A percentile compares a stretch with the other conserved stretches of the same genome.
phyloP scores from a whole-genome alignment of 2,888 invertebrate species.

The Nomada ferruginata region DNA sequence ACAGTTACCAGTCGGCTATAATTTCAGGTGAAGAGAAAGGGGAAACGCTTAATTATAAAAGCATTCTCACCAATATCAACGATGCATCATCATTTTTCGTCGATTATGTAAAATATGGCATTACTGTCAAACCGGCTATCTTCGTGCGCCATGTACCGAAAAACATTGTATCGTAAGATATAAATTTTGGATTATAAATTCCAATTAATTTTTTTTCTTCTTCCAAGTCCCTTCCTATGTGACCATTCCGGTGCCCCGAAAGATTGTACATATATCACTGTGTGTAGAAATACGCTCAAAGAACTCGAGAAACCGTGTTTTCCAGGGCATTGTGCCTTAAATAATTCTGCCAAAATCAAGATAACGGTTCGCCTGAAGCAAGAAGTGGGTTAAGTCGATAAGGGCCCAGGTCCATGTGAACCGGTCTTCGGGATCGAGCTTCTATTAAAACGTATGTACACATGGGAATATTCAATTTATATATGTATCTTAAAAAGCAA shows the following conservation, averaged over 20 bases:
- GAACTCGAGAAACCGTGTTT: conserved; percentile 6
- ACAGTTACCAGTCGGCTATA: conserved; percentile 40
- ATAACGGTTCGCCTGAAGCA: conserved; percentile 68
- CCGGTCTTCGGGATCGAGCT: conserved; percentile 50
- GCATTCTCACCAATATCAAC: conserved; percentile 33
- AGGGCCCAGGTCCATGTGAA: conserved; percentile 54
- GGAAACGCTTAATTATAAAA: conserved; percentile 49
- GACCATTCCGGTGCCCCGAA: too few species aligned
- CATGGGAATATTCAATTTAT: background rate
- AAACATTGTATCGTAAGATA: too few species aligned
- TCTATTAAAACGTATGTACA: conserved; percentile 16
- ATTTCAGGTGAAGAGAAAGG: conserved; percentile 31
- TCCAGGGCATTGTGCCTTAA: conserved; percentile 51
- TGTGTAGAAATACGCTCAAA: conserved; percentile 17
- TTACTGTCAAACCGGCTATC: background rate
- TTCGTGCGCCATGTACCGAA: background rate
- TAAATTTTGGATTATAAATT: background rate
- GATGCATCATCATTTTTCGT: conserved; percentile 14
- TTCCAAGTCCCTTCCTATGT: background rate
- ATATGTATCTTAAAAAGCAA: conserved; percentile 9
- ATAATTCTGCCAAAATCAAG: conserved; percentile 72
- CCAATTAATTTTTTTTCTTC: background rate
- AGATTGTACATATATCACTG: background rate
- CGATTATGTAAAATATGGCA: conserved; percentile 6
- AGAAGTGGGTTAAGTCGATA: conserved; percentile 72